These are phyloP conservation scores for Dendrocincla tyrannina DNA, from an alignment of 2,797 vertebrate species.

Conservation along the genomic window DNA sequence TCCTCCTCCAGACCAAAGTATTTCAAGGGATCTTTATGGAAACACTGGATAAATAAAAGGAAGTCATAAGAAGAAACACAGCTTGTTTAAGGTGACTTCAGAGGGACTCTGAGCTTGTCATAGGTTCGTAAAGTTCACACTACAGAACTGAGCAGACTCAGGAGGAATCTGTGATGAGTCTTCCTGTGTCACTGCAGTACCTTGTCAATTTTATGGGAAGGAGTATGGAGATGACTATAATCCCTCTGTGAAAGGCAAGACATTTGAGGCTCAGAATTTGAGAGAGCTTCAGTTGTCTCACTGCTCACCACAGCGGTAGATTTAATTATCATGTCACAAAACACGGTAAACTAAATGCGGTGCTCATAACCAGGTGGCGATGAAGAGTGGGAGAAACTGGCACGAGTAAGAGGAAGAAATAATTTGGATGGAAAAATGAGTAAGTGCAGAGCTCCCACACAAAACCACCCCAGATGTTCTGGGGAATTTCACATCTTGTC, in stretches of 20 bases:
- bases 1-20: neutral
- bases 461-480: neutral
- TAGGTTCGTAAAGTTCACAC: neutral
- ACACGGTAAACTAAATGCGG: neutral
- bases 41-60: neutral
- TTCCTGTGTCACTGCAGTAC: neutral
- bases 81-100: neutral
- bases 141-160: neutral
- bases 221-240: neutral
- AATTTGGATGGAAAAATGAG: neutral
- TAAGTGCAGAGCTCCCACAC: neutral
- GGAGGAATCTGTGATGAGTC: neutral
- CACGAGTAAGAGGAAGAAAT: neutral
- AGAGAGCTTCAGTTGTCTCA: neutral
- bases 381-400: constrained; percentile 10
- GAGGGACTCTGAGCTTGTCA: neutral
- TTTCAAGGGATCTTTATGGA: neutral
- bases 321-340: constrained; percentile 26
- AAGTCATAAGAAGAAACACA: neutral
- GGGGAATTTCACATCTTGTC: neutral
- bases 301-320: neutral
- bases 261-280: neutral
- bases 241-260: neutral
- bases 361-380: neutral
- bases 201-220: neutral